Conservation (phyloP, 2,113 vertebrate species). For the Neoarius graeffei region DNA sequence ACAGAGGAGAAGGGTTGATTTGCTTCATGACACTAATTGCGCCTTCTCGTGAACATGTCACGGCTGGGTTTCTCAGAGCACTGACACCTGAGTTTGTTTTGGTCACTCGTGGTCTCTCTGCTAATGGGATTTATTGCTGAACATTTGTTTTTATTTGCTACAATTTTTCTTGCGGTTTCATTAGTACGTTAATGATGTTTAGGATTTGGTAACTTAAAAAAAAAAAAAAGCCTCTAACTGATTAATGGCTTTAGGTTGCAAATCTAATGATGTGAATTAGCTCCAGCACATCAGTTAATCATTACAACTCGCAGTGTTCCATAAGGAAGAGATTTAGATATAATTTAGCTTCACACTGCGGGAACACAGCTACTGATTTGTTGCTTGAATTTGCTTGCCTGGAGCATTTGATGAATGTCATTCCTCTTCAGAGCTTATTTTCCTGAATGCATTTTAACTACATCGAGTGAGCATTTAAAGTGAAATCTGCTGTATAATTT, state of each 20-base stretch:
- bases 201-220: neutral
- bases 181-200: constrained; percentile 9
- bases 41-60: constrained; percentile 4
- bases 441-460: neutral
- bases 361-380: constrained; percentile 18
- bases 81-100: constrained; percentile 14
- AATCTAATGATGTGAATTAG: constrained; percentile 54
- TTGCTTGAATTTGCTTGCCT: constrained; percentile 10
- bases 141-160: neutral
- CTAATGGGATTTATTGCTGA: constrained; percentile 27
- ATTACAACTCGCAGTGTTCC: constrained; percentile 12
- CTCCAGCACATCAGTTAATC: constrained; percentile 31
- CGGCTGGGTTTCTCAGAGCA: neutral
- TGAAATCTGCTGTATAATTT: neutral
- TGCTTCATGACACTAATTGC: constrained; percentile 41
- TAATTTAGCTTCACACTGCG: neutral
- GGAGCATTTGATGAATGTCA: constrained; percentile 1
- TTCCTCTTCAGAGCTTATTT: constrained; percentile 8
- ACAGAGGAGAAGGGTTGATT: constrained; percentile 23
- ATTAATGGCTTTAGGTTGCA: constrained; percentile 39
- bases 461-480: neutral
- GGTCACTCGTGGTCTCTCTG: neutral
- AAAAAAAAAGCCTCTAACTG: neutral
- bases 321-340: constrained; percentile 23
- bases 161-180: neutral